Evolutionary conservation across 1,140 invertebrate genomes (phyloP), one percentile per base, ranked within the genome.

Genomic region (Drosophila paulistorum): DNA sequence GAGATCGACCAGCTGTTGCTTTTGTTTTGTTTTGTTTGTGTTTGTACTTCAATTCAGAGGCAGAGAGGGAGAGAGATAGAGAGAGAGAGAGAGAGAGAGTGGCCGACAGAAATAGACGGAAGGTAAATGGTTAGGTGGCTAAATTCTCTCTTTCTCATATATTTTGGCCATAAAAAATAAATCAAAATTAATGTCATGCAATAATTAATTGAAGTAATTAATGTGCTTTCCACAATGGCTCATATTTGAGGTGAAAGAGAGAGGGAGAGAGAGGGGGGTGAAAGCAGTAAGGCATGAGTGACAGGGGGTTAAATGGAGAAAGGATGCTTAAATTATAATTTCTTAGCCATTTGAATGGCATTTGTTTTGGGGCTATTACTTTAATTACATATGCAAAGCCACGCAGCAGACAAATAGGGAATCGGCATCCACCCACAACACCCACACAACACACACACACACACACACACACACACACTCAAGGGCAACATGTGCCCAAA

Each of bases 141-240:
- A 39, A 26, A 23, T 61, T 14, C 14, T 35, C 37, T 11, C 14
- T 11, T 9, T 39, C 37, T 39, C 11, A n/a, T 39, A 39, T 13
- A 14, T 41, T 60, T 37, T 60, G 33, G 35, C 58, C 35, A 20
- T 13, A 13, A 69, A 58, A 81, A 62, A 87, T 83, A 87, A 87
- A 87, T 89, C 84, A 87, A 81, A 87, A 89, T 89, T 81, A 87
- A 87, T 89, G 84, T 74, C 80, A 74, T 62, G 70, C 68, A 87
- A 87, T 83, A 89, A 89, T 87, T 87, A 89, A 87, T 87, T 89
- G 84, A 89, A 72, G 55, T 83, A 84, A 89, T 87, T 86, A 87
- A 87, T 87, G 80, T 75, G 76, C 58, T 35, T 68, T 57, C 45
- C 7, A 37, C 35, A 37, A 37, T 45, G 30, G 5, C 30, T 7